Conservation (phyloP, 2,888 invertebrate species). For the Drosophila eohydei region DNA sequence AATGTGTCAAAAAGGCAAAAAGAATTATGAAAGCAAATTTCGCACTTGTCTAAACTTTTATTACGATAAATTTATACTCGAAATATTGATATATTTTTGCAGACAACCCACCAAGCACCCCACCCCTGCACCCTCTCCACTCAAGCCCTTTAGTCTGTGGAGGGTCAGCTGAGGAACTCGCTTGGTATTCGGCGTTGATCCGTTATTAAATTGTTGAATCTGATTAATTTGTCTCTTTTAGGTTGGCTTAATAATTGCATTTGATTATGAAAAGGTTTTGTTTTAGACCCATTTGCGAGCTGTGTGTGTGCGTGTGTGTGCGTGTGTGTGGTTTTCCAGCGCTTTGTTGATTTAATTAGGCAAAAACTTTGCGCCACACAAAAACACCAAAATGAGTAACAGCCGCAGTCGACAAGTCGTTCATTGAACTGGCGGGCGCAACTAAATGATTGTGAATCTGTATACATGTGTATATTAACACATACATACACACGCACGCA, state of each 20-base stretch:
- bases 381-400: conserved; percentile 69
- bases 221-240: conserved; percentile 13
- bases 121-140: not conserved
- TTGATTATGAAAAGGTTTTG: conserved; percentile 36
- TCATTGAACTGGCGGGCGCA: conserved; percentile 61
- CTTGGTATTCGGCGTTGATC: not conserved
- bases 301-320: not conserved
- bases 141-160: not conserved
- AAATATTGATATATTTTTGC: conserved; percentile 30
- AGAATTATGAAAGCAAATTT: conserved; percentile 20
- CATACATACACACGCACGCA: not conserved
- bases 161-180: not conserved
- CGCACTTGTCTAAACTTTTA: conserved; percentile 39
- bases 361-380: conserved; percentile 66
- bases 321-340: conserved; percentile 36
- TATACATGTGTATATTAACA: not conserved
- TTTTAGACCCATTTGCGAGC: conserved; percentile 23
- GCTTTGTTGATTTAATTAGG: conserved; percentile 73
- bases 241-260: conserved; percentile 57
- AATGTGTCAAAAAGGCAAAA: not conserved
- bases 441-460: conserved; percentile 37
- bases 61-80: conserved; percentile 42
- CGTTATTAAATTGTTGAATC: conserved; percentile 42
- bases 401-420: conserved; percentile 50
- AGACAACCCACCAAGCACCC: not conserved